Evolutionary conservation across 2,888 invertebrate genomes (phyloP).

Genomic region (Sicus ferrugineus): DNA sequence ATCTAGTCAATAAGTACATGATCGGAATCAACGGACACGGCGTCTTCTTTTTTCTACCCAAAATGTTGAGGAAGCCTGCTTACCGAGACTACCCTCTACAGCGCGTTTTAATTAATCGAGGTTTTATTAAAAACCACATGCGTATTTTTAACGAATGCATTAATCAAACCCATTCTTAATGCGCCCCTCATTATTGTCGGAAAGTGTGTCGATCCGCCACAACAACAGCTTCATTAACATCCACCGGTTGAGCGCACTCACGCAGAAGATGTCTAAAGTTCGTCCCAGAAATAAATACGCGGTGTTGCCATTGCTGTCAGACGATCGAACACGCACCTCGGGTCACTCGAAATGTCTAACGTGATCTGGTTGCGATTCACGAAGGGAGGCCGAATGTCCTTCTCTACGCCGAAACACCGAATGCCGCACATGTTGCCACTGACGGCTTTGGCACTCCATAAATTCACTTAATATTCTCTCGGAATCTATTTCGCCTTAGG

Average conservation of each 20-base stretch:
- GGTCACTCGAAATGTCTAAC: too few relatives aligned
- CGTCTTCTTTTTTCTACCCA: too few relatives aligned
- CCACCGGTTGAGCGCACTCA: not conserved
- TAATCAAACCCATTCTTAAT: not conserved
- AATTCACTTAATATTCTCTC: conserved; percentile 40
- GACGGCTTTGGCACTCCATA: conserved; percentile 42
- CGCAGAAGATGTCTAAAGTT: not conserved
- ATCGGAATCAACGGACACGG: not conserved
- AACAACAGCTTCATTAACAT: conserved; percentile 47
- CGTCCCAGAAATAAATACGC: not conserved
- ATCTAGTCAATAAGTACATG: not conserved
- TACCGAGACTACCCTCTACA: too few relatives aligned
- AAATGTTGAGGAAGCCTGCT: too few relatives aligned
- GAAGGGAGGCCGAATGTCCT: too few relatives aligned
- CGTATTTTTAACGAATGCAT: not conserved
- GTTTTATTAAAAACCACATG: not conserved
- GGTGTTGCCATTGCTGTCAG: not conserved
- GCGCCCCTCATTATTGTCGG: conserved; percentile 6
- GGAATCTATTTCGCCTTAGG: conserved; percentile 42
- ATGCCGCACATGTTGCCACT: not conserved
- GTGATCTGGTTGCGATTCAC: conserved; percentile 4
- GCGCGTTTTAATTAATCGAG: not conserved
- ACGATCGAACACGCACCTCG: too few relatives aligned
- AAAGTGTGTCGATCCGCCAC: conserved; percentile 44
- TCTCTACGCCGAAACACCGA: too few relatives aligned